These are phyloP conservation scores for Martes martes DNA, from an alignment of 2,113 vertebrate genomes.

Conservation along the genomic window DNA sequence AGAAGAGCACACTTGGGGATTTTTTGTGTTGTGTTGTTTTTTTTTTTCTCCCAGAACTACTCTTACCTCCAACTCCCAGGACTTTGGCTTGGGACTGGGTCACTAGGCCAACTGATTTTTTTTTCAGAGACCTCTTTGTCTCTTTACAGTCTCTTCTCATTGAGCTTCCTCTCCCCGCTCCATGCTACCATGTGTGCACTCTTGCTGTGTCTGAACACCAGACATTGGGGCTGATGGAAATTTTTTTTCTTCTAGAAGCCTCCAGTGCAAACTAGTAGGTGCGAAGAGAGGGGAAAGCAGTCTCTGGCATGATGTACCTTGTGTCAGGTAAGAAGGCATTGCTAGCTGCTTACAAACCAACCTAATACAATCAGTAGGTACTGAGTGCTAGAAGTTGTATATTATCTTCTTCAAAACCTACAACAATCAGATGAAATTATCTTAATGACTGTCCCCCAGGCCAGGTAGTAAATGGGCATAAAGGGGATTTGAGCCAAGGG, in stretches of 20 bases:
- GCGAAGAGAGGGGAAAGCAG: neutral
- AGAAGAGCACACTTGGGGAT: neutral
- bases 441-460: neutral
- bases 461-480: neutral
- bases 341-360: neutral
- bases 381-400: neutral
- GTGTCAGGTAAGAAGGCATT: neutral
- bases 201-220: neutral
- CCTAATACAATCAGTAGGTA: neutral
- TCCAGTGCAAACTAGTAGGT: neutral
- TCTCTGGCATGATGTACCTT: neutral
- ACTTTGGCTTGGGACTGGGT: neutral
- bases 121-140: neutral
- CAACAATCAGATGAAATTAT: neutral
- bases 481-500: neutral
- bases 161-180: neutral
- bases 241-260: neutral
- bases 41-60: neutral
- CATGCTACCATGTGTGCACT: accelerated
- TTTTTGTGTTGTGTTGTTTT: neutral
- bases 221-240: neutral
- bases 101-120: accelerated
- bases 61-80: neutral
- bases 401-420: neutral
- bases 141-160: neutral